Evolutionary conservation across 2,888 invertebrate genomes (phyloP).

Genomic region (Ametastegia equiseti): DNA sequence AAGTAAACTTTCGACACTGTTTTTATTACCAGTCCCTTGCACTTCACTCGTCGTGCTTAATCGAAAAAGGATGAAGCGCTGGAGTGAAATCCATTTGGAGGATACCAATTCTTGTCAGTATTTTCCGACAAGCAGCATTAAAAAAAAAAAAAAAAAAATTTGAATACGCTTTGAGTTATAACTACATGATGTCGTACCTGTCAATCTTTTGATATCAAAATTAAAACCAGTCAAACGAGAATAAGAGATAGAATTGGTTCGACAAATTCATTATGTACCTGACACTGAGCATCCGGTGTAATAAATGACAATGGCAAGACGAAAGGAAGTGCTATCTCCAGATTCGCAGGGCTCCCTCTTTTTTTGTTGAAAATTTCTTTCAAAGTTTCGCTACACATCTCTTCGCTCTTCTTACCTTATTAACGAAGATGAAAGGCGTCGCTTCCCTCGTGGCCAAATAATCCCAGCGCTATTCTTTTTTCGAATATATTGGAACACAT

Average conservation of each 20-base stretch:
- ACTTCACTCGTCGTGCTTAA: background rate
- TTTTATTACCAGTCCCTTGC: background rate
- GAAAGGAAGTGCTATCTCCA: background rate
- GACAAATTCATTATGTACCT: background rate
- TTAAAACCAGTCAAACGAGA: background rate
- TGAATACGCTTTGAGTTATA: background rate
- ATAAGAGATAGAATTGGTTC: background rate
- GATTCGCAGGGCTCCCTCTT: background rate
- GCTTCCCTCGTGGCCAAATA: background rate
- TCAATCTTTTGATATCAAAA: background rate
- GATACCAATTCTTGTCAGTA: background rate
- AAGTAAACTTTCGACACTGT: constrained; percentile 7
- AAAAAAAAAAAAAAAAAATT: background rate
- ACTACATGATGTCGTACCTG: background rate
- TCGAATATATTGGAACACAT: constrained; percentile 3
- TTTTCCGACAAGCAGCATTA: background rate
- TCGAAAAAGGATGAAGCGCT: background rate
- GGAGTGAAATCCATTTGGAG: background rate
- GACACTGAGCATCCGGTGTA: background rate
- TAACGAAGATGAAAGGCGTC: constrained; percentile 28
- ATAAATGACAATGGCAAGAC: background rate
- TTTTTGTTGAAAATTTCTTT: background rate
- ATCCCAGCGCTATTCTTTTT: background rate
- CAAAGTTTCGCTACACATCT: background rate
- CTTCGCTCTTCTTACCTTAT: constrained; percentile 3